Base-by-base conservation (phyloP, 2,888 invertebrate genomes). In the Cosmopolites sordidus region DNA sequence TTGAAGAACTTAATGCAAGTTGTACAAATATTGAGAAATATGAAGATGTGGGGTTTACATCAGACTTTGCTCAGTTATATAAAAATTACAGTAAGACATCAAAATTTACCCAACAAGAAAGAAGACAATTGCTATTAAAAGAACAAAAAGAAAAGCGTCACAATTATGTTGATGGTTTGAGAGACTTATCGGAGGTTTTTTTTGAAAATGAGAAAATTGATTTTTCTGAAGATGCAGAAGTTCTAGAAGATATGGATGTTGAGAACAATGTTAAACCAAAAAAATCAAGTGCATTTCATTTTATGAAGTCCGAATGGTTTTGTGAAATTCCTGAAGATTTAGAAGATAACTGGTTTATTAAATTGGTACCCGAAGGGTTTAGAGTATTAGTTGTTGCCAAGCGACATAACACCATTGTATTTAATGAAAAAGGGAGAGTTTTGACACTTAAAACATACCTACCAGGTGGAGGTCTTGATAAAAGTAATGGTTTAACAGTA, bases 271-370 rank as follows among this genome's bases (percentile, higher is more conserved):
- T 9, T 6, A 12, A 40, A 1, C 37, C 15, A 16, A 40, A 51
- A 41, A 27, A 33, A 27, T 27, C 43, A 30, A 37, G 22, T 14
- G 9, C 51, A 40, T 50, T 60, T 58, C 39, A 15, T 27, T 38
- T 96, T 5, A 96, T 96, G 89, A 69, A 88, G 53, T 95, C 96
- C 0, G 97, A 98, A 73, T 98, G 96, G 96, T 76, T 98, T 70
- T 76, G 87, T 1, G 91, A 96, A 61, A 82, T 87, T 50, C 98
- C 98, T 0, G 76, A 78, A 17, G 86, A 91, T 69, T 79, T 92
- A 46, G 69, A 77, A 54, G 76, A 81, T 3, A 82, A 84, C 43
- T 92, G 92, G 91, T 71, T 80, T 16, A 76, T 87, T 46, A 80
- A 86, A 43, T 82, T 90, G 0, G 92, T 92, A 69, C 97, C 98